Base-by-base conservation (phyloP, 2,888 invertebrate species). In the Bruchidius siliquastri region DNA sequence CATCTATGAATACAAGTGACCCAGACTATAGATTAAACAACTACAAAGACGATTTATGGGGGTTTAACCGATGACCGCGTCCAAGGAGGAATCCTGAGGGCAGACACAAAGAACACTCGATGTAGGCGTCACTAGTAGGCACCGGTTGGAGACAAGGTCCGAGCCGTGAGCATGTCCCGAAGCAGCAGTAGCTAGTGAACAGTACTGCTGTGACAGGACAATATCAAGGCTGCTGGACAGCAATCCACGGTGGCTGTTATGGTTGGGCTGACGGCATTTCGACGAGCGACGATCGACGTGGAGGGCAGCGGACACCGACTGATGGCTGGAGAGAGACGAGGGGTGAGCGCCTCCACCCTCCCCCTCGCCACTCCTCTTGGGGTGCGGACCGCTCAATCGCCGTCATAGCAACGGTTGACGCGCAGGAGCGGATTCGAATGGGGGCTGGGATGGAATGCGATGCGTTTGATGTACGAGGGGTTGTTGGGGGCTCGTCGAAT, bases 181-280 rank as follows among this genome's bases (percentile, higher is more conserved):
- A 91, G 92, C 94, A 96, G 94, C 96, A 96, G 96, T 96, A 96
- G 90, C 89, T 81, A 87, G 87, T 13, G 88, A 89, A 88, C 87
- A 91, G 92, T 96, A 96, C 96, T 96, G 96, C 96, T 96, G 96
- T 96, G 96, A 96, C 96, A 95, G 95, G 96, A 96, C 96, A 96
- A 96, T 96, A 96, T 96, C 91, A 93, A 91, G 90, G 92, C 91
- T 79, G 71, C 21, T n/a, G 69, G 72, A 73, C 73, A 22, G 21
- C 10, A 68, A 68, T 21, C 22, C 22, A 21, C 71, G 72, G 69
- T 66, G 72, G 77, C 72, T 70, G 71, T 18, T 73, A 0, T 22
- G 21, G 21, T 70, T 32, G 70, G 73, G 18, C 32, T 72, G 70
- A 67, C 73, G 74, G 72, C 22, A 69, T 71, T 75, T 72, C 32